A percentile compares a stretch with the other conserved stretches of the same genome.
phyloP scores from a whole-genome alignment of 2,113 vertebrate species.

The Carassius auratus region DNA sequence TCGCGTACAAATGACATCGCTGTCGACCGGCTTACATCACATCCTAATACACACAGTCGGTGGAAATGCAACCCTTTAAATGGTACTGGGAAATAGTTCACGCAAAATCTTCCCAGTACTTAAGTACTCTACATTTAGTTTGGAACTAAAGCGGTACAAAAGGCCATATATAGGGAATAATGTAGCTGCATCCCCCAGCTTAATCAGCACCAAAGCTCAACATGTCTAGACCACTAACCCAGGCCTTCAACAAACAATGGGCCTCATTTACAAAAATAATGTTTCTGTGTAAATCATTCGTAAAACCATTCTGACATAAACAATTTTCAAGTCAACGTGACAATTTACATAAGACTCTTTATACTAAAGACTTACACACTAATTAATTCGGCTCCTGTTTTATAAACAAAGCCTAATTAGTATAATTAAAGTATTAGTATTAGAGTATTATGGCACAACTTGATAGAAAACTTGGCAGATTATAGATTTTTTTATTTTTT shows the following conservation, averaged over 20 bases:
- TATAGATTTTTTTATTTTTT: conserved; percentile 1
- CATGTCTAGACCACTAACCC: not conserved
- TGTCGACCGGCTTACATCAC: no score
- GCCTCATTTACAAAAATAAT: not conserved
- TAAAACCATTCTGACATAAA: not conserved
- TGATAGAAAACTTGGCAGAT: not conserved
- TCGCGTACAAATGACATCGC: no score
- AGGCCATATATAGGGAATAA: not conserved
- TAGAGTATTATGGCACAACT: not conserved
- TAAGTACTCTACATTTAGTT: no score
- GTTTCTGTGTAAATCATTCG: not conserved
- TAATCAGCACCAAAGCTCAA: not conserved
- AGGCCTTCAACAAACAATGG: not conserved
- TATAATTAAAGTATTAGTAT: no score
- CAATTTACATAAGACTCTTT: not conserved
- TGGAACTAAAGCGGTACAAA: no score
- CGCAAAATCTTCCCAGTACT: no score
- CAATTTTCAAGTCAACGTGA: not conserved
- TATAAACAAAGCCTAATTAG: not conserved
- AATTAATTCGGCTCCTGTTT: not conserved
- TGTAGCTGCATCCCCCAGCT: not conserved
- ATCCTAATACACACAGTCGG: no score
- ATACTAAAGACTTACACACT: not conserved
- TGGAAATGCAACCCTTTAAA: no score
- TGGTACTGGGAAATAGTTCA: no score